Base-by-base conservation (phyloP, 2,113 vertebrate species). In the Agapornis roseicollis region DNA sequence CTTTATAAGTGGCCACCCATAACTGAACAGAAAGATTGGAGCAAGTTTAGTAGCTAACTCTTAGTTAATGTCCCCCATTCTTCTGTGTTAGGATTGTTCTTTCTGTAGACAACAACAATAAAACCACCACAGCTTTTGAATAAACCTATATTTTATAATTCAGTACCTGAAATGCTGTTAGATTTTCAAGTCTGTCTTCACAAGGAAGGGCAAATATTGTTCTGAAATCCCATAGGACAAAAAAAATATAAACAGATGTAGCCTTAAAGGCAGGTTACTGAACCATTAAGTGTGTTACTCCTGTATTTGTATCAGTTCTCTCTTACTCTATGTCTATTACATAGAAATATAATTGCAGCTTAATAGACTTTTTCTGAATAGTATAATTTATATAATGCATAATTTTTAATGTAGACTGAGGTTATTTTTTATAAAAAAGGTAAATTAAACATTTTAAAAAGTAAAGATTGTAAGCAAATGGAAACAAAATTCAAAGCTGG, bases 401-500 rank as follows among this genome's bases (percentile, higher is more conserved):
- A 77, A 42, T 44, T 96, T 94, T 95, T 85, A 82, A 76, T 52
- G 82, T 58, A 77, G 79, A 72, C 35, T 29, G 27, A 81, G 60
- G 74, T 92, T 89, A 80, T 63, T 88, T 90, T 41, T 42, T 56
- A 58, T 5, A 16, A 86, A 78, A 66, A 91, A 92, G 60, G 73
- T 88, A 96, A 96, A 96, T 88, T 47, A 94, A 97, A 90, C 79
- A 84, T 97, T 97, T 95, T 95, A 90, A 96, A 93, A 35, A 88
- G 69, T 93, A 82, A 97, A 87, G 53, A 96, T 12, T 87, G 61
- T 96, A 97, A 97, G 86, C 80, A 98, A 97, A 96, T 96, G 73
- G 88, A 94, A 96, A 74, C 56, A 56, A 94, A 94, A 94, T 89
- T 97, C 89, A 93, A 61, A 91, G 64, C 79, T 91, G 64, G 78